Evolutionary conservation across 2,797 vertebrate genomes (phyloP).

Genomic region (Glossophaga mutica): DNA sequence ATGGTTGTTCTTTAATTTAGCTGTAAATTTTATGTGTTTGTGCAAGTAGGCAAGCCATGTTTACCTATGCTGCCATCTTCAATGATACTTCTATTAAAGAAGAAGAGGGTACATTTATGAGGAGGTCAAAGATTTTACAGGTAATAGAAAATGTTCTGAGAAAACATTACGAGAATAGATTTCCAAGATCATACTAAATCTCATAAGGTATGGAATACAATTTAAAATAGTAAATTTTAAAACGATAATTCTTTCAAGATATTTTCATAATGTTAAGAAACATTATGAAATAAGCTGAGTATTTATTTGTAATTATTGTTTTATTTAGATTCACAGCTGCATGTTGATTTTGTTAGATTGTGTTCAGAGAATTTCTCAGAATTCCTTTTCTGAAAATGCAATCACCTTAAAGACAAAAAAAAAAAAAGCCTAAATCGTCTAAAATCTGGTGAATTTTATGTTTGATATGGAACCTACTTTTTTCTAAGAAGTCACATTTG

Average conservation of each 20-base stretch:
- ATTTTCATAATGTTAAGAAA: not conserved
- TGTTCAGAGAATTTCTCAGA: not conserved
- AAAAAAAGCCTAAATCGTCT: not conserved
- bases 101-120: not conserved
- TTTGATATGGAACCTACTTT: not conserved
- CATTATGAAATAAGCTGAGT: not conserved
- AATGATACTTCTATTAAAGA: not conserved
- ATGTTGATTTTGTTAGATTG: not conserved
- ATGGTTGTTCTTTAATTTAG: not conserved
- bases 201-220: not conserved
- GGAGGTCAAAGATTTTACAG: not conserved
- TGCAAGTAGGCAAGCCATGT: not conserved
- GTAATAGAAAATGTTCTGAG: not conserved
- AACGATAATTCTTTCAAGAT: not conserved
- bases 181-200: not conserved
- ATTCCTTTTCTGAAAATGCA: not conserved
- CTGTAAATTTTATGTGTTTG: not conserved
- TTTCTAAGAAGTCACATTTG: not conserved
- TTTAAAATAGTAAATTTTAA: not conserved
- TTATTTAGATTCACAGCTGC: not conserved
- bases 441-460: not conserved
- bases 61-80: not conserved
- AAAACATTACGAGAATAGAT: not conserved
- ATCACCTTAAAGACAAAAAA: not conserved
- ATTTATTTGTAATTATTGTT: not conserved